Evolutionary conservation across 2,888 invertebrate species (phyloP).

Genomic region (Acrocyrtus sp.): DNA sequence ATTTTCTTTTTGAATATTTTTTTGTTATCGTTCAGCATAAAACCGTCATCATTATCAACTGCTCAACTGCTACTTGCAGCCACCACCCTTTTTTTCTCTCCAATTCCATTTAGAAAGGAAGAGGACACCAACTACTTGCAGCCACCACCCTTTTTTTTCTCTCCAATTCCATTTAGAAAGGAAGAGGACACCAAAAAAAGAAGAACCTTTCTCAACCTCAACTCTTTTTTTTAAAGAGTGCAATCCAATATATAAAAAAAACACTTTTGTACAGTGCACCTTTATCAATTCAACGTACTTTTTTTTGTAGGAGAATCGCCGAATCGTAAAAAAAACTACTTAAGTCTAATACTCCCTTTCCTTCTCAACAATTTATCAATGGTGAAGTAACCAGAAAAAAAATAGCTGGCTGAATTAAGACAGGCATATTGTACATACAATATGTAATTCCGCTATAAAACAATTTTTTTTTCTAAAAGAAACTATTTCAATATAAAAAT

Average conservation of each 20-base stretch:
- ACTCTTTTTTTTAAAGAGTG: conserved; percentile 11
- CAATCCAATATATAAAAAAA: too few relatives aligned
- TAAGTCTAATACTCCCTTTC: conserved; percentile 2
- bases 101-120: neutral
- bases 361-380: conserved; percentile 32
- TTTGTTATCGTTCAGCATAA: too few relatives aligned
- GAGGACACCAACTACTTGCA: too few relatives aligned
- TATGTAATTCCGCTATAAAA: conserved; percentile 9
- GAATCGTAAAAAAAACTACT: conserved; percentile 32
- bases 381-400: neutral
- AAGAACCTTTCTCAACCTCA: neutral
- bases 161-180: neutral
- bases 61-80: neutral
- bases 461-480: conserved; percentile 21
- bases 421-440: conserved; percentile 19
- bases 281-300: conserved; percentile 30
- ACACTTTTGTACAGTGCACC: neutral
- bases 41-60: conserved; percentile 1
- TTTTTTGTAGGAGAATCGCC: conserved; percentile 16
- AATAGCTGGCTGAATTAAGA: too few relatives aligned
- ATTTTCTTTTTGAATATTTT: neutral
- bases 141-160: conserved; percentile 40
- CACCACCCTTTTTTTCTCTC: conserved; percentile 39
- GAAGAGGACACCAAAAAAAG: too few relatives aligned
- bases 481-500: conserved; percentile 12